phyloP scores from a whole-genome alignment of 1,140 invertebrate genomes.

The Bradysia coprophila region DNA sequence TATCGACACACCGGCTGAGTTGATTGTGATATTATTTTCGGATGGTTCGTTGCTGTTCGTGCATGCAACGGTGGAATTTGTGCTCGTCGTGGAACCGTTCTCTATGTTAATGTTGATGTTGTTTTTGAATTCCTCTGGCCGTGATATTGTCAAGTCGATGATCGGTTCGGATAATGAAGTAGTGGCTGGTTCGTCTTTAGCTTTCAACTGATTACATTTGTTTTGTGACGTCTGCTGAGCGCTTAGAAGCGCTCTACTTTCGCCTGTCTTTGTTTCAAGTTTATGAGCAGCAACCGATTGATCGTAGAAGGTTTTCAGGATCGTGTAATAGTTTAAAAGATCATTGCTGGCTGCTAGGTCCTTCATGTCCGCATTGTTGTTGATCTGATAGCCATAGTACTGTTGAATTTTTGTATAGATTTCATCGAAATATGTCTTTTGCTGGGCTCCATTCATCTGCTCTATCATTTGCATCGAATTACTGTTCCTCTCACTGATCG shows the following conservation, averaged over 20 bases:
- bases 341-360: not conserved
- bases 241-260: too few species aligned
- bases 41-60: too few species aligned
- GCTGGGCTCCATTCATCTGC: too few species aligned
- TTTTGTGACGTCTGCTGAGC: too few species aligned
- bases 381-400: not conserved
- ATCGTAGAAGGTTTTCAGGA: not conserved
- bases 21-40: constrained; percentile 1
- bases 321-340: constrained; percentile 1
- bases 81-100: not conserved
- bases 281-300: not conserved
- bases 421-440: not conserved
- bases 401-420: not conserved
- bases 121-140: not conserved
- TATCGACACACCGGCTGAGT: constrained; percentile 10
- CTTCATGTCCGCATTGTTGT: not conserved
- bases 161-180: not conserved
- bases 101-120: constrained; percentile 1
- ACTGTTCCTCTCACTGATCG: too few species aligned
- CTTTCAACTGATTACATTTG: too few species aligned
- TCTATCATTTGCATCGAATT: too few species aligned
- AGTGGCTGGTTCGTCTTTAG: not conserved
- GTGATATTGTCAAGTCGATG: not conserved
- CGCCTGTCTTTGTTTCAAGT: too few species aligned
- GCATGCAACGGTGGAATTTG: too few species aligned